A percentile compares a stretch with the other conserved stretches of the same genome.
Evolutionary conservation across 2,113 vertebrate species (phyloP).

Genomic region (Gasterosteus aculeatus): DNA sequence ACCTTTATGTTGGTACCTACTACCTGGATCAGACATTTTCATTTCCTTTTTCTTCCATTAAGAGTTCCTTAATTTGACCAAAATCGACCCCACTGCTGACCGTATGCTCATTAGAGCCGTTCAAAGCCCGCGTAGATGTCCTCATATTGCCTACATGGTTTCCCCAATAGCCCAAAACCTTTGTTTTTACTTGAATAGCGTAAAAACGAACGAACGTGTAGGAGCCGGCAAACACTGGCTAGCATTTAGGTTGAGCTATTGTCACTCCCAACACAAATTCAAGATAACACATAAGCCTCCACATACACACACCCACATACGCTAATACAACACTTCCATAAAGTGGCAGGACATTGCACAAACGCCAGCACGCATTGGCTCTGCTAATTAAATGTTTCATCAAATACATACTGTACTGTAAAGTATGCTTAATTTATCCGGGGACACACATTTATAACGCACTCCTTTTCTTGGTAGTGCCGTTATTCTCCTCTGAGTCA

Average conservation of each 20-base stretch:
- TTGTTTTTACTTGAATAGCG: neutral
- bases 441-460: conserved; percentile 27
- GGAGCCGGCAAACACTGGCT: conserved; percentile 55
- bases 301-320: conserved; percentile 75
- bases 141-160: neutral
- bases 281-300: conserved; percentile 75
- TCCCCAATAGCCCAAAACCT: neutral
- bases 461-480: conserved; percentile 1
- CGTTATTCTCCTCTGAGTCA: conserved; percentile 27
- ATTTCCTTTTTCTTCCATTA: neutral
- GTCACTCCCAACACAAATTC: conserved; percentile 66
- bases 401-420: conserved; percentile 34
- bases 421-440: conserved; percentile 32
- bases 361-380: conserved; percentile 46
- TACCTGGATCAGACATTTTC: neutral
- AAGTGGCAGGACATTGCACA: conserved; percentile 70
- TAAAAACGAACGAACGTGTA: conserved; percentile 16
- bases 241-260: conserved; percentile 68
- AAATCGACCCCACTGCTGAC: neutral
- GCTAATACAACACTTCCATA: conserved; percentile 73
- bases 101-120: neutral
- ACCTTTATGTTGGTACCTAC: neutral
- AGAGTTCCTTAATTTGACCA: neutral
- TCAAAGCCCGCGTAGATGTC: neutral
- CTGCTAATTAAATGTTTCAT: conserved; percentile 66